These are phyloP conservation scores for Lophotis ruficrista DNA, from an alignment of 2,113 vertebrate genomes.

Conservation along the genomic window DNA sequence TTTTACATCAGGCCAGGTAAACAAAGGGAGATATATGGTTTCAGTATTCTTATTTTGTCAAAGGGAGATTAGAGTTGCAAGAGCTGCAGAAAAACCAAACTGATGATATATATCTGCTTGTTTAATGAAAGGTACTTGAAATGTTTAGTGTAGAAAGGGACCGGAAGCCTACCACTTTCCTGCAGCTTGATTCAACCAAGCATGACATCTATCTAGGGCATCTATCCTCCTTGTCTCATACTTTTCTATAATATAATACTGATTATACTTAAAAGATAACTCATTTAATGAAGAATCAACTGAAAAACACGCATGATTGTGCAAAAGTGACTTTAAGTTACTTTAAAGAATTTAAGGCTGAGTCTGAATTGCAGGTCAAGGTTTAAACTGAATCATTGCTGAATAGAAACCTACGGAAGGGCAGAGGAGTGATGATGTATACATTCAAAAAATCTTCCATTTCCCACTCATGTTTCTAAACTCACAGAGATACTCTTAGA, in stretches of 20 bases:
- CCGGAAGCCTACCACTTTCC: background rate
- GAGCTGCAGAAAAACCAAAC: background rate
- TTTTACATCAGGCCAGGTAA: background rate
- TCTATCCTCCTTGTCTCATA: background rate
- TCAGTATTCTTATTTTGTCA: background rate
- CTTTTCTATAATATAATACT: no score
- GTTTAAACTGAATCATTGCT: background rate
- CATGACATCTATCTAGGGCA: background rate
- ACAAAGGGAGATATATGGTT: background rate
- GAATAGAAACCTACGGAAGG: background rate
- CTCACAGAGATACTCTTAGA: background rate
- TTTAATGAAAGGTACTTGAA: constrained; percentile 22
- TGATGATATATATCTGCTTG: background rate
- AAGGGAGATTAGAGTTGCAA: background rate
- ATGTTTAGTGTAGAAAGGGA: background rate
- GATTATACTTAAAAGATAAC: background rate
- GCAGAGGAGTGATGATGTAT: background rate
- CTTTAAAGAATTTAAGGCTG: background rate
- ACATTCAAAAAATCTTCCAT: background rate
- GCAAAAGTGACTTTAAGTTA: background rate
- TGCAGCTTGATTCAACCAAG: background rate
- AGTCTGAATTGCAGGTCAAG: background rate
- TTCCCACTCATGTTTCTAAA: background rate
- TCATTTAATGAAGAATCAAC: background rate
- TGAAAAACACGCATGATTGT: background rate